These are phyloP conservation scores for Cygnus atratus DNA, from an alignment of 2,113 vertebrate species.

Conservation along the genomic window DNA sequence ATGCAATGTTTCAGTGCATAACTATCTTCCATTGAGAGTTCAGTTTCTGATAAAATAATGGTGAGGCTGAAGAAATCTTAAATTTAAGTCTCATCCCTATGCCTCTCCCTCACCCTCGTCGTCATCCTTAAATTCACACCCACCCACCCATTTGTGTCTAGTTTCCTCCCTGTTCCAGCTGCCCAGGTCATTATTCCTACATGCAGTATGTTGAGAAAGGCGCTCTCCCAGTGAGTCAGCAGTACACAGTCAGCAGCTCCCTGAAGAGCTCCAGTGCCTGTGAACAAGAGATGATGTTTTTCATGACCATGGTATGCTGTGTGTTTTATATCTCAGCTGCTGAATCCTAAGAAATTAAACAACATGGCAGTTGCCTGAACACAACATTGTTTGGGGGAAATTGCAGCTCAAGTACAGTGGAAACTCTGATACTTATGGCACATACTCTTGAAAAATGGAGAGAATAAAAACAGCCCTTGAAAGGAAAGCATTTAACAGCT, in stretches of 20 bases:
- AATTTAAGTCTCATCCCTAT: neutral
- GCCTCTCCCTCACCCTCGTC: neutral
- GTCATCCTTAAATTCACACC: neutral
- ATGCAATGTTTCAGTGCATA: neutral
- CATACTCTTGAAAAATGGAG: neutral
- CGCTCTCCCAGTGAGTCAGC: neutral
- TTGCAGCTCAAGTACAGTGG: neutral
- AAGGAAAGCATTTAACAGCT: conserved; percentile 8
- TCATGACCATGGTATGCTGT: neutral
- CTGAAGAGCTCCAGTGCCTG: neutral
- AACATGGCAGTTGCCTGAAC: neutral
- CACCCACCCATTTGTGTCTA: neutral
- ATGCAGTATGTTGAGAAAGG: neutral
- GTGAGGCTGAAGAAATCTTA: neutral
- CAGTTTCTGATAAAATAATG: neutral
- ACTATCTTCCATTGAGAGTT: neutral
- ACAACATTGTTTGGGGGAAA: neutral
- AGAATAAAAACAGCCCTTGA: neutral
- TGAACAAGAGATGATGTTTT: neutral
- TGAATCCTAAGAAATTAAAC: neutral
- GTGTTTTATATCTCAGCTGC: neutral
- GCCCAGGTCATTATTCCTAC: neutral
- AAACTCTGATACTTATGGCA: neutral
- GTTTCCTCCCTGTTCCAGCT: neutral
- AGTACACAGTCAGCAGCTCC: neutral